Evolutionary conservation across 1,140 invertebrate species (phyloP).

Genomic region (Stratiolaelaps scimitus): DNA sequence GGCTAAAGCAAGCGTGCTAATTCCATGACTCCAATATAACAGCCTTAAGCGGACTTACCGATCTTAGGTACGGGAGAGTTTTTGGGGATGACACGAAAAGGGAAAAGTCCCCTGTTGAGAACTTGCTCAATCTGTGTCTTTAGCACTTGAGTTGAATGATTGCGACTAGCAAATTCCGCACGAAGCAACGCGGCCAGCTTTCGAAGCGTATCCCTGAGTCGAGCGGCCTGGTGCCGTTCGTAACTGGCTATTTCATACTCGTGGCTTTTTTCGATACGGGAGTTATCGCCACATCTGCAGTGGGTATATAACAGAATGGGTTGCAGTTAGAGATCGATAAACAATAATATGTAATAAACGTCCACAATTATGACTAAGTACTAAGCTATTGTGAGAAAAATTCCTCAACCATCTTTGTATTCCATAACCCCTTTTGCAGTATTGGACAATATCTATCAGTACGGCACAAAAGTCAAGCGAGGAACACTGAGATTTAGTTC

Average conservation of each 20-base stretch:
- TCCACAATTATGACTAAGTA: no score
- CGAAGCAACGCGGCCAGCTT: not conserved
- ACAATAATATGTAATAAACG: no score
- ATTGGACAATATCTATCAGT: no score
- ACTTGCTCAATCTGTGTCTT: conserved; percentile 22
- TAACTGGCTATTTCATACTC: conserved; percentile 19
- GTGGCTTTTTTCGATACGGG: not conserved
- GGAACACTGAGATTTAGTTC: no score
- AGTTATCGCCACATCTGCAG: not conserved
- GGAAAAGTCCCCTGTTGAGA: conserved; percentile 1
- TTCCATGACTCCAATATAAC: no score
- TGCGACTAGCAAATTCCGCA: not conserved
- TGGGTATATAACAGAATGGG: no score
- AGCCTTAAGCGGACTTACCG: not conserved
- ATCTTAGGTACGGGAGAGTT: not conserved
- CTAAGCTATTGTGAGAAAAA: no score
- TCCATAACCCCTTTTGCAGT: no score
- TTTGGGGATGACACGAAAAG: conserved; percentile 7
- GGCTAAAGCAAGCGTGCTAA: no score
- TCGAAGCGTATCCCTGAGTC: not conserved
- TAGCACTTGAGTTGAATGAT: conserved; percentile 12
- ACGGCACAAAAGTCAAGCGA: no score
- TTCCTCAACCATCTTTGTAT: no score
- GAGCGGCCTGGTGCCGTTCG: not conserved
- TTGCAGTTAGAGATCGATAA: no score